These are phyloP conservation scores for Drosophila eohydei DNA, from an alignment of 2,888 invertebrate species.

Conservation along the genomic window DNA sequence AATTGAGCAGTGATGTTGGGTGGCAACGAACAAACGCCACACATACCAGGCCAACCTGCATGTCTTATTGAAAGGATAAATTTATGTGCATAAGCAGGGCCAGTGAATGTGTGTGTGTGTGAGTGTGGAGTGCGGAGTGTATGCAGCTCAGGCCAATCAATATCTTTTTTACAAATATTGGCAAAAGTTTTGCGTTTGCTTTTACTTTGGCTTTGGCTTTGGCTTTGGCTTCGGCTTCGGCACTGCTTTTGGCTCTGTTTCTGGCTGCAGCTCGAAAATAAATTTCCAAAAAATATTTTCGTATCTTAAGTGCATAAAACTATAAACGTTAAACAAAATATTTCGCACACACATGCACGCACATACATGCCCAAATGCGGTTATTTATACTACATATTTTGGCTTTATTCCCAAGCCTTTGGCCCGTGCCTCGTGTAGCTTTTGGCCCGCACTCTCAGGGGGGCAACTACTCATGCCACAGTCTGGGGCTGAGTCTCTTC, in stretches of 20 bases:
- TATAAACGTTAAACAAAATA: slow-evolving; percentile 80
- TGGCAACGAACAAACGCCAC: slow-evolving; percentile 36
- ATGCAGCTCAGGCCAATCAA: slow-evolving; percentile 75
- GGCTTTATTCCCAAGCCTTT: slow-evolving; percentile 76
- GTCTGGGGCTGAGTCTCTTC: slow-evolving; percentile 17
- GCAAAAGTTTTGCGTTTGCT: slow-evolving; percentile 77
- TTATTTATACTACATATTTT: slow-evolving; percentile 74
- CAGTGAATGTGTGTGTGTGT: slow-evolving; percentile 25
- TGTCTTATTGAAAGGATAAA: slow-evolving; percentile 74
- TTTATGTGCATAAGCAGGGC: slow-evolving; percentile 73
- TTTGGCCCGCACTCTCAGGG: slow-evolving; percentile 53
- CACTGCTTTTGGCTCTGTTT: slow-evolving; percentile 39
- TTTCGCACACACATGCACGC: slow-evolving; percentile 57
- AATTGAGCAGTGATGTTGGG: slow-evolving; percentile 70
- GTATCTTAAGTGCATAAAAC: slow-evolving; percentile 79
- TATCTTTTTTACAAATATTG: slow-evolving; percentile 81
- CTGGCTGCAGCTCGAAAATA: slow-evolving; percentile 66
- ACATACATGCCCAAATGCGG: slow-evolving; percentile 54
- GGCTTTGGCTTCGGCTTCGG: slow-evolving; percentile 39
- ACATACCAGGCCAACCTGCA: slow-evolving; percentile 46
- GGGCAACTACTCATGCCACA: slow-evolving; percentile 36
- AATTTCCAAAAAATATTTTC: slow-evolving; percentile 76
- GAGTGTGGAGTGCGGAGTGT: slow-evolving; percentile 28
- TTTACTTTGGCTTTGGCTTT: slow-evolving; percentile 64
- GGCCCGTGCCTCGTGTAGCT: slow-evolving; percentile 62